These are phyloP conservation scores for Tridacna gigas DNA, from an alignment of 2,888 invertebrate genomes.

Conservation along the genomic window DNA sequence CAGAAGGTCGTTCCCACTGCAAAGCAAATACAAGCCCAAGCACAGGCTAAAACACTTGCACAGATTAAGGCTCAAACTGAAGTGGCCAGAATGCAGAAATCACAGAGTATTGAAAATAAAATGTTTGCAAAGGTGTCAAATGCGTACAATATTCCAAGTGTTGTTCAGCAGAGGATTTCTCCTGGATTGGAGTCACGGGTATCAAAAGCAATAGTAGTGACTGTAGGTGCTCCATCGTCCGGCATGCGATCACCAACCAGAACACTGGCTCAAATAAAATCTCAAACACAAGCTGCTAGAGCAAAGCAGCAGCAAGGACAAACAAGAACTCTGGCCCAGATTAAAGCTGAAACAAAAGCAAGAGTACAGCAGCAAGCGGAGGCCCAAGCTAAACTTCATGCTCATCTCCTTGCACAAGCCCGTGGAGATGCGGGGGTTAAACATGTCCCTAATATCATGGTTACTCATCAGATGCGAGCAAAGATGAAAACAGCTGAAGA, in stretches of 20 bases:
- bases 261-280: constrained; percentile 81
- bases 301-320: constrained; percentile 63
- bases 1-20: constrained; percentile 57
- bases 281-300: constrained; percentile 78
- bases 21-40: constrained; percentile 63
- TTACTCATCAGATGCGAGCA: constrained; percentile 46
- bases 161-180: constrained; percentile 53
- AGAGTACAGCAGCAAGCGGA: constrained; percentile 65
- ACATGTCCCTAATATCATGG: constrained; percentile 63
- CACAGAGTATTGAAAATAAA: constrained; percentile 62
- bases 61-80: constrained; percentile 79
- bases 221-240: constrained; percentile 41
- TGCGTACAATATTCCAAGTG: constrained; percentile 37
- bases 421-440: constrained; percentile 44
- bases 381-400: constrained; percentile 63
- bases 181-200: constrained; percentile 50
- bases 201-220: constrained; percentile 53
- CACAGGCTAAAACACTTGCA: constrained; percentile 75
- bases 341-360: constrained; percentile 78
- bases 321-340: constrained; percentile 83
- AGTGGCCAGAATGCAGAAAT: constrained; percentile 71
- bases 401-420: constrained; percentile 58
- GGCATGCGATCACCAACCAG: constrained; percentile 73
- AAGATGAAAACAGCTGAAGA: constrained; percentile 52
- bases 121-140: constrained; percentile 52